Percentiles rank a stretch among this genome's conserved stretches.
phyloP scores from a whole-genome alignment of 2,888 invertebrate species.

The Catocala sponsa region DNA sequence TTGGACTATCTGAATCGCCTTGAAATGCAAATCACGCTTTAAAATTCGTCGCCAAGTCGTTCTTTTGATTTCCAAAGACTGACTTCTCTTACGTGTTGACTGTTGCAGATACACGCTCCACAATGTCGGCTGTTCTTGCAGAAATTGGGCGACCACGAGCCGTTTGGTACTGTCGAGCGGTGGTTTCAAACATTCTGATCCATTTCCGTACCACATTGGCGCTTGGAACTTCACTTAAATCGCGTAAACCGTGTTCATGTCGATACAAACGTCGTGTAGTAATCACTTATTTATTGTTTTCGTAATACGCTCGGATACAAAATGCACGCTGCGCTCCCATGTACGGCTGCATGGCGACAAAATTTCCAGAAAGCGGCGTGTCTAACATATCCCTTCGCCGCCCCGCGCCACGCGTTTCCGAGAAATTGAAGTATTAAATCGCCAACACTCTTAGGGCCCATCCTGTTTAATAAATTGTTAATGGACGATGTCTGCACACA shows the following conservation, averaged over 20 bases:
- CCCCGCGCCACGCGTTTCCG: conserved; percentile 11
- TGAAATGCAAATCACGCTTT: no score
- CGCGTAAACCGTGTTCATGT: conserved; percentile 16
- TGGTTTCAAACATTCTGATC: conserved; percentile 33
- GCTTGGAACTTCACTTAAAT: no score
- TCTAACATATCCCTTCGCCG: conserved; percentile 5
- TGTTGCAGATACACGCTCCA: no score
- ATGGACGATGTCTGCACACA: no score
- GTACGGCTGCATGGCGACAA: conserved; percentile 17
- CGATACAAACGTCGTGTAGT: conserved; percentile 19
- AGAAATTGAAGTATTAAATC: conserved; percentile 10
- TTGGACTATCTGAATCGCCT: no score
- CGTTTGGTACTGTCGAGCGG: no score
- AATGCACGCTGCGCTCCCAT: conserved; percentile 18
- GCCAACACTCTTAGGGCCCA: conserved; percentile 8
- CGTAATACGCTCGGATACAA: conserved; percentile 20
- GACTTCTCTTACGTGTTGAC: no score
- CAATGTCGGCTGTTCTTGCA: no score
- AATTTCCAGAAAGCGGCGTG: neutral
- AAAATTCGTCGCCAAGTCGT: no score
- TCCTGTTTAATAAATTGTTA: no score
- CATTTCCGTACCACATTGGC: conserved; percentile 28
- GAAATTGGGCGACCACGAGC: no score
- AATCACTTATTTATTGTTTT: conserved; percentile 16
- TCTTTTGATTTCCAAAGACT: no score